These are phyloP conservation scores for Galeopsomyia nigrocyanea DNA, from an alignment of 2,888 invertebrate species.

Conservation along the genomic window DNA sequence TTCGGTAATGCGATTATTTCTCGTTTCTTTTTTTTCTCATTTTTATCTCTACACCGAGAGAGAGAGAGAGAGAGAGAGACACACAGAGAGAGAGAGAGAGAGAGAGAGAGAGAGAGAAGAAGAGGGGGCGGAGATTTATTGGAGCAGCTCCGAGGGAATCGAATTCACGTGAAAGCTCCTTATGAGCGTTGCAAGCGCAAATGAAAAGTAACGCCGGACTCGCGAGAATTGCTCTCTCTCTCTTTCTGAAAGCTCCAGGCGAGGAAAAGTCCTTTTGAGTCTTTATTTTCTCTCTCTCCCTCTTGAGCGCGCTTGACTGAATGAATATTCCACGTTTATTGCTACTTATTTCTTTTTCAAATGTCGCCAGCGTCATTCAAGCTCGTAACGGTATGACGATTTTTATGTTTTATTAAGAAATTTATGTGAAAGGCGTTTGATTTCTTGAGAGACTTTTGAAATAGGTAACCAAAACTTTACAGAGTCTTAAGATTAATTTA, in stretches of 20 bases:
- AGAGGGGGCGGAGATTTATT: conserved; percentile 41
- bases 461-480: too few relatives aligned
- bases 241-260: conserved; percentile 20
- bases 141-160: conserved; percentile 39
- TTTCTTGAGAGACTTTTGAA: too few relatives aligned
- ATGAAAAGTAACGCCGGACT: conserved; percentile 45
- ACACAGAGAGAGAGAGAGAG: conserved; percentile 14
- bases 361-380: too few relatives aligned
- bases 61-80: too few relatives aligned
- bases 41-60: too few relatives aligned
- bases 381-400: too few relatives aligned
- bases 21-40: conserved; percentile 27
- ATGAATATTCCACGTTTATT: neutral
- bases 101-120: conserved; percentile 11
- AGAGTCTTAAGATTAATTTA: too few relatives aligned
- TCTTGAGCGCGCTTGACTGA: neutral
- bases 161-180: conserved; percentile 47
- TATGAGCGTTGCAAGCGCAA: conserved; percentile 42
- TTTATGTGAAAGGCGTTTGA: too few relatives aligned
- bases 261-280: conserved; percentile 12
- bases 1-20: conserved; percentile 48
- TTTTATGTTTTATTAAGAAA: too few relatives aligned
- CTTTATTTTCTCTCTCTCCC: neutral
- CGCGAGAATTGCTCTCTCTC: conserved; percentile 6
- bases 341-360: neutral